These are phyloP conservation scores for Thyatira batis DNA, from an alignment of 2,888 invertebrate species.

Conservation along the genomic window DNA sequence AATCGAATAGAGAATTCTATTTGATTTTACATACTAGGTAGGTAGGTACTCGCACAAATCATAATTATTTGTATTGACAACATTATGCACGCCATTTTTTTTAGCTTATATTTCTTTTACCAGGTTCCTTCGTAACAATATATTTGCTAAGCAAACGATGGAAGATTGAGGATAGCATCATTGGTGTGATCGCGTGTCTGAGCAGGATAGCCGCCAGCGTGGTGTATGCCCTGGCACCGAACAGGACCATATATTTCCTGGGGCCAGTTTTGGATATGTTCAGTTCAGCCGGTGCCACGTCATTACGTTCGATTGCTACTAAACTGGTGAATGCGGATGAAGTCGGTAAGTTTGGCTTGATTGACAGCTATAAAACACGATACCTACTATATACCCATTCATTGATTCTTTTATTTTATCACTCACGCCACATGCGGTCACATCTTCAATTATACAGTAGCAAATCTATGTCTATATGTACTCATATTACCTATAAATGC, in stretches of 20 bases:
- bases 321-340: slow-evolving; percentile 81
- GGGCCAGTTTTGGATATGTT: slow-evolving; percentile 81
- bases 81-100: no score
- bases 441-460: no score
- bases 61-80: no score
- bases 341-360: slow-evolving; percentile 65
- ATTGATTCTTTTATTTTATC: no score
- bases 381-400: neutral
- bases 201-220: slow-evolving; percentile 78
- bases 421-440: no score
- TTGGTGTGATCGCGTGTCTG: slow-evolving; percentile 76
- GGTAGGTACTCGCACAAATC: no score
- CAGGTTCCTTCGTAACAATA: slow-evolving; percentile 80
- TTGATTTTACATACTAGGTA: neutral
- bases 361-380: neutral
- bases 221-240: slow-evolving; percentile 76
- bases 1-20: no score
- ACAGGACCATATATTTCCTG: slow-evolving; percentile 72
- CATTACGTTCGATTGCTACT: slow-evolving; percentile 80
- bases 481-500: neutral
- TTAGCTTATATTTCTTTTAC: slow-evolving; percentile 22
- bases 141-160: slow-evolving; percentile 77
- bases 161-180: slow-evolving; percentile 75
- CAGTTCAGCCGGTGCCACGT: slow-evolving; percentile 81
- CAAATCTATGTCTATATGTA: no score